Percentiles rank a stretch among this genome's conserved stretches.
Conservation (phyloP, 2,797 vertebrate genomes). For the Perodicticus potto region DNA sequence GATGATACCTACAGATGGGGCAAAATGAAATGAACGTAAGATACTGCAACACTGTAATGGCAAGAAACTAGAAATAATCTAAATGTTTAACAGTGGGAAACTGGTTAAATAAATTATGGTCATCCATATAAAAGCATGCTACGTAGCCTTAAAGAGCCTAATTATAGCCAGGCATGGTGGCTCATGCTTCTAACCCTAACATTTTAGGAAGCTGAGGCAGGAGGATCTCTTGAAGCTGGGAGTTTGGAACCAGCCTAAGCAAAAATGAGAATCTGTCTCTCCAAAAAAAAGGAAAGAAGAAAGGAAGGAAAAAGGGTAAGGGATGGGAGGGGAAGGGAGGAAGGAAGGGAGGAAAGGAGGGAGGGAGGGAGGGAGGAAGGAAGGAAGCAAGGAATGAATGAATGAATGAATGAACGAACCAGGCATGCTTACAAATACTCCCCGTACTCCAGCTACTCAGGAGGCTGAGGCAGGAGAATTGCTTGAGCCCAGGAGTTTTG, state of each 20-base stretch:
- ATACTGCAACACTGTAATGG: background rate
- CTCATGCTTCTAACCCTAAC: background rate
- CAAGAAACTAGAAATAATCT: background rate
- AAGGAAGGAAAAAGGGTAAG: too few species aligned
- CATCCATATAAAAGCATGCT: background rate
- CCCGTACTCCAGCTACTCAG: background rate
- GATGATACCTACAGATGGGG: background rate
- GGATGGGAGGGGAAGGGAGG: too few species aligned
- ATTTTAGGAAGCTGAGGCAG: background rate
- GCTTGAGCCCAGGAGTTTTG: background rate
- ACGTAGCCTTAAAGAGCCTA: background rate
- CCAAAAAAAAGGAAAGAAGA: background rate
- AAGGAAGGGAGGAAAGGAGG: too few species aligned
- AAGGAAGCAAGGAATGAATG: too few species aligned
- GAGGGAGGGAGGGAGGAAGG: too few species aligned
- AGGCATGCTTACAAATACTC: background rate
- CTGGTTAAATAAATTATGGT: background rate
- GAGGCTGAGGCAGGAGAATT: background rate
- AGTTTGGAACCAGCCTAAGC: background rate
- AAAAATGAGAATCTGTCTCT: background rate
- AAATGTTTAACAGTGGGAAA: background rate
- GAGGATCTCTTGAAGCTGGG: background rate
- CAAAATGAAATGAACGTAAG: background rate
- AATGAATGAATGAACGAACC: background rate
- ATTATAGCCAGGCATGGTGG: background rate